Evolutionary conservation across 2,888 invertebrate species (phyloP), one percentile per base, ranked within the genome.

Genomic region (Megalurothrips usitatus): DNA sequence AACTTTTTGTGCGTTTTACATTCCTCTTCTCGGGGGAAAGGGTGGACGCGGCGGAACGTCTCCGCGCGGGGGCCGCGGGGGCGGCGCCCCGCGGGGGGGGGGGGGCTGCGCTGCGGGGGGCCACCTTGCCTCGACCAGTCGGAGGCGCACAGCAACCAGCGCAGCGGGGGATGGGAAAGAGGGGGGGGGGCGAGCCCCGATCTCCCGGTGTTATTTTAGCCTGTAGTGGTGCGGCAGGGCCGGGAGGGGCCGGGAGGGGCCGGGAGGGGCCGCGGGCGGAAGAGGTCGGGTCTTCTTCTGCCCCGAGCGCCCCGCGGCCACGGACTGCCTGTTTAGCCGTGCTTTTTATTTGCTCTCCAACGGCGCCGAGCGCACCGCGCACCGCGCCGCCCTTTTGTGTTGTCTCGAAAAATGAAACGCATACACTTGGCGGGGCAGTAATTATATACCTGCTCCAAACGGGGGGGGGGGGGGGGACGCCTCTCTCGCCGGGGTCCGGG

Each of bases 1-100:
- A 75, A 75, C 68, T 75, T 75, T 43, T 75, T 23, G 68, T 75
- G 68, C 68, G 68, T 75, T 75, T 75, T 75, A 75, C 68, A 75
- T 75, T 75, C 68, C 68, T 75, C 68, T 23, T 26, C 26, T 26
- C 26, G 12, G 68, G 63, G 26, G 19, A 17, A 19, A 17, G 58
- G n/a, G n/a, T 19, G 19, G 58, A n/a, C 11, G 19, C 58, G 17
- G 52, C 58, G 19, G n/a, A 19, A 19, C 58, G 19, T 19, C 17
- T n/a, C 68, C 68, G 23, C 10, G 19, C 68, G 3, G 19, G n/a
- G 8, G 68, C 23, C 23, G 68, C 26, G 23, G 68, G 11, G n/a
- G 17, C 63, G 63, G n/a, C n/a, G 68, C 9, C 9, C 63, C 19
- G 63, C 63, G 68, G 68, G 23, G n/a, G 63, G 17, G 14, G 63